These are phyloP conservation scores for Popillia japonica DNA, from an alignment of 1,140 invertebrate genomes.

Conservation along the genomic window DNA sequence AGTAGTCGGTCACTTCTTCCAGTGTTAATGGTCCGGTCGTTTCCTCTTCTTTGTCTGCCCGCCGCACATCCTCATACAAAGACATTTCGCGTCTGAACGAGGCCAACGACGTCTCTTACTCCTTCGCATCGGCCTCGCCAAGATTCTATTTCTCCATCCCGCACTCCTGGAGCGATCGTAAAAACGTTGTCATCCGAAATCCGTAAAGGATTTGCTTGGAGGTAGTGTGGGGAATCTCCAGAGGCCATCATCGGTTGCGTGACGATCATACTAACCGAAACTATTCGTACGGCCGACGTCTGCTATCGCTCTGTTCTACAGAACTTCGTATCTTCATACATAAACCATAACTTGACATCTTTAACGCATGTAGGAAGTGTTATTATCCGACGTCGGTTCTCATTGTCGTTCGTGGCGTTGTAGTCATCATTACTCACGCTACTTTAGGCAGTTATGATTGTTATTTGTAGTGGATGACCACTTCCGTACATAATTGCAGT, in stretches of 20 bases:
- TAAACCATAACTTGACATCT: constrained; percentile 36
- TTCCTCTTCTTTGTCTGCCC: constrained; percentile 25
- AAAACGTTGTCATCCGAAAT: constrained; percentile 56
- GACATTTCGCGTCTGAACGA: constrained; percentile 13
- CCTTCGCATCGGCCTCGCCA: not conserved
- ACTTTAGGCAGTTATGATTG: not conserved
- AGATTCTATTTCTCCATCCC: not conserved
- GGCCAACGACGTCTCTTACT: not conserved
- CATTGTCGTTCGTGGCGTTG: constrained; percentile 21
- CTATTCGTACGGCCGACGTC: constrained; percentile 27
- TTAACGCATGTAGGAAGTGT: constrained; percentile 36
- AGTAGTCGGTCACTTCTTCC: constrained; percentile 4
- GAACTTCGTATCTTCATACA: constrained; percentile 26
- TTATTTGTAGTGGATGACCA: constrained; percentile 5
- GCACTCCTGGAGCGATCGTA: constrained; percentile 50
- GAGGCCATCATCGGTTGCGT: constrained; percentile 51
- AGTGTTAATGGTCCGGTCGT: constrained; percentile 32
- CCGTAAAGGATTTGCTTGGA: constrained; percentile 53
- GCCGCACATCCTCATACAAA: constrained; percentile 18
- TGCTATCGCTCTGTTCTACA: not conserved
- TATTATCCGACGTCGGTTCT: constrained; percentile 4
- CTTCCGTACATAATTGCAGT: not conserved
- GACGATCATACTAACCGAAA: constrained; percentile 48
- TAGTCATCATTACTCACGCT: not conserved
- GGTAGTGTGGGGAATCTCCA: constrained; percentile 44